Conservation (phyloP, 1,140 invertebrate genomes). For the Parasteatoda tepidariorum region DNA sequence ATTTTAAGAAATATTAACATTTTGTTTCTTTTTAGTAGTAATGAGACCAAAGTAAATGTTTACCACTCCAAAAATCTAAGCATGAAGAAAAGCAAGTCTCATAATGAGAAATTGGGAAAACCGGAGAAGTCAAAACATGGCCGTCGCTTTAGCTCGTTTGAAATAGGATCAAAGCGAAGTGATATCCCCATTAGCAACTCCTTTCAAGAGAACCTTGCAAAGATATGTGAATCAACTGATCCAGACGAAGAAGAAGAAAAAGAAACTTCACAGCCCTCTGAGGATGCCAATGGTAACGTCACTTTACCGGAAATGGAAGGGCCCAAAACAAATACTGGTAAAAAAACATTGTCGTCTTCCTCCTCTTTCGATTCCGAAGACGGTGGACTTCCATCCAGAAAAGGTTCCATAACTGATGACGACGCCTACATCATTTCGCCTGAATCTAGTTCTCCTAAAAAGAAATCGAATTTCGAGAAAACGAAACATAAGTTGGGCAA, state of each 20-base stretch:
- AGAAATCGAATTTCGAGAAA: conserved; percentile 55
- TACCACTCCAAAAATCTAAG: conserved; percentile 42
- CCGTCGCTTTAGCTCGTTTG: conserved; percentile 24
- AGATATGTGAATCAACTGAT: conserved; percentile 46
- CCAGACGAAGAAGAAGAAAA: conserved; percentile 14
- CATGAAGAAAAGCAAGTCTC: conserved; percentile 52
- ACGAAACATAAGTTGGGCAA: conserved; percentile 50
- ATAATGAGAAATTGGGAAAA: conserved; percentile 37
- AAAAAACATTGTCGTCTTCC: background rate
- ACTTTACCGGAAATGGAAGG: background rate
- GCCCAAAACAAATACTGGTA: background rate
- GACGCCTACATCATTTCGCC: background rate
- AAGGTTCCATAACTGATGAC: conserved; percentile 52
- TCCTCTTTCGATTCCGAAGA: conserved; percentile 34
- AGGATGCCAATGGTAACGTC: background rate
- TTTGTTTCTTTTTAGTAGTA: conserved; percentile 12
- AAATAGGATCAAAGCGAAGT: background rate
- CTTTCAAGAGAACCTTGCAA: conserved; percentile 52
- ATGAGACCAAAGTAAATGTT: conserved; percentile 10
- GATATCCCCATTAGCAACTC: conserved; percentile 36
- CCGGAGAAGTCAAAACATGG: conserved; percentile 7
- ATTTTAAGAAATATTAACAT: background rate
- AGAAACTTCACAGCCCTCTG: background rate
- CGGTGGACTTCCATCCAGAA: conserved; percentile 22
- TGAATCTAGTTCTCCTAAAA: conserved; percentile 42